Conservation (phyloP, 2,113 vertebrate species). For the Eretmochelys imbricata region DNA sequence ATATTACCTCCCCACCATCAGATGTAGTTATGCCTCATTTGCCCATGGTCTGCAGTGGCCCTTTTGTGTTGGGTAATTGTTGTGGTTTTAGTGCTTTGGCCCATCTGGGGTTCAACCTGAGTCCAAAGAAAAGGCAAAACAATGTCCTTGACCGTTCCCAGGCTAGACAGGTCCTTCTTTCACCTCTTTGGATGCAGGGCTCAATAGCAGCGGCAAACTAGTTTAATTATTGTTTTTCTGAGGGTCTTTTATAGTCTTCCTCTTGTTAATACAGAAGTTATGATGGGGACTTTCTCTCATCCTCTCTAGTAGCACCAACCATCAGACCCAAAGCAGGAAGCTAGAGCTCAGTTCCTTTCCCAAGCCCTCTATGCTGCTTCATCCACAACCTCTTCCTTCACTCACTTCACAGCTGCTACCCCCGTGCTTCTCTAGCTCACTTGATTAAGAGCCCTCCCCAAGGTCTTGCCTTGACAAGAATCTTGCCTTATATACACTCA, state of each 20-base stretch:
- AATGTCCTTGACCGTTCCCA: neutral
- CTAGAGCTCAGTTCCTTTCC: neutral
- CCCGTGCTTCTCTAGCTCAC: neutral
- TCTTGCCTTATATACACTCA: neutral
- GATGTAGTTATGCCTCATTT: neutral
- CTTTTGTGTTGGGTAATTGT: neutral
- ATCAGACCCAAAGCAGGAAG: neutral
- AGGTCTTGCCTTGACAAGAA: neutral
- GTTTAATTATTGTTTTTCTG: neutral
- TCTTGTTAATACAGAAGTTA: neutral
- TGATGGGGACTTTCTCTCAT: neutral
- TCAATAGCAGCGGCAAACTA: neutral
- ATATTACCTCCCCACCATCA: neutral
- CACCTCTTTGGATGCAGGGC: neutral
- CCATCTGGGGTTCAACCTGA: neutral
- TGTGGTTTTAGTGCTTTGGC: neutral
- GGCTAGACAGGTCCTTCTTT: neutral
- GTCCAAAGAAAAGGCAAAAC: neutral
- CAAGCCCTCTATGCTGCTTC: neutral
- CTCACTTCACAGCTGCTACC: accelerated
- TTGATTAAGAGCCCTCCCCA: neutral
- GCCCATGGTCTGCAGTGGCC: neutral
- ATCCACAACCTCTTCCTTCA: neutral
- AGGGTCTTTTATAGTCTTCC: neutral
- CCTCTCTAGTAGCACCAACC: neutral